Evolutionary conservation across 2,797 vertebrate genomes (phyloP).

Genomic region (Alectoris magna): DNA sequence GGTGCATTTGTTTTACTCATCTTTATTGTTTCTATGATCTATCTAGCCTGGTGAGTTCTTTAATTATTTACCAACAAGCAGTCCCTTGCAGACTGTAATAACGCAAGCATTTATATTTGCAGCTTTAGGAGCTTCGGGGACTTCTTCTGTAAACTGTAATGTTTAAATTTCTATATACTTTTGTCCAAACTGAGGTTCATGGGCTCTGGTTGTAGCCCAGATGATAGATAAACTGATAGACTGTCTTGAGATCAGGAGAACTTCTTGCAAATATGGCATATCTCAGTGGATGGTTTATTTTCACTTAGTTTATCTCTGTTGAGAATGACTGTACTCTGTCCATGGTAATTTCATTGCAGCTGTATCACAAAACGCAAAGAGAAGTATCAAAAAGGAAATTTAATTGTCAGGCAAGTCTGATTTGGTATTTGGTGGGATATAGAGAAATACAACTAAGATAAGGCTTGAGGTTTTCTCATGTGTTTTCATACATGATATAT

Average conservation of each 20-base stretch:
- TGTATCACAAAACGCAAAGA: not conserved
- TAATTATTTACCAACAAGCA: slow-evolving; percentile 60
- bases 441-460: not conserved
- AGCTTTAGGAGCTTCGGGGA: not conserved
- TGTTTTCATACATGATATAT: not conserved
- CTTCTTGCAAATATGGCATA: not conserved
- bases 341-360: not conserved
- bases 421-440: not conserved
- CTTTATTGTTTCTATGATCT: slow-evolving; percentile 99
- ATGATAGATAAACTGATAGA: not conserved
- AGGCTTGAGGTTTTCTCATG: not conserved
- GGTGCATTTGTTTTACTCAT: slow-evolving; percentile 96
- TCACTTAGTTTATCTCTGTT: not conserved
- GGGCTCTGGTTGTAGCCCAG: not conserved
- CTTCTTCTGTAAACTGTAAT: not conserved
- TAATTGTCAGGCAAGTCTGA: not conserved
- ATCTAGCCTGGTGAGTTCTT: slow-evolving; percentile 98
- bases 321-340: not conserved
- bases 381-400: not conserved
- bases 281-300: not conserved
- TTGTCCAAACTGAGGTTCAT: not conserved
- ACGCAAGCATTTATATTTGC: not conserved
- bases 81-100: slow-evolving; percentile 1
- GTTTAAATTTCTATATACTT: not conserved
- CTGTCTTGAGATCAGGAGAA: not conserved